Base-by-base conservation (phyloP, 2,797 vertebrate species). In the Bothrops alternatus region DNA sequence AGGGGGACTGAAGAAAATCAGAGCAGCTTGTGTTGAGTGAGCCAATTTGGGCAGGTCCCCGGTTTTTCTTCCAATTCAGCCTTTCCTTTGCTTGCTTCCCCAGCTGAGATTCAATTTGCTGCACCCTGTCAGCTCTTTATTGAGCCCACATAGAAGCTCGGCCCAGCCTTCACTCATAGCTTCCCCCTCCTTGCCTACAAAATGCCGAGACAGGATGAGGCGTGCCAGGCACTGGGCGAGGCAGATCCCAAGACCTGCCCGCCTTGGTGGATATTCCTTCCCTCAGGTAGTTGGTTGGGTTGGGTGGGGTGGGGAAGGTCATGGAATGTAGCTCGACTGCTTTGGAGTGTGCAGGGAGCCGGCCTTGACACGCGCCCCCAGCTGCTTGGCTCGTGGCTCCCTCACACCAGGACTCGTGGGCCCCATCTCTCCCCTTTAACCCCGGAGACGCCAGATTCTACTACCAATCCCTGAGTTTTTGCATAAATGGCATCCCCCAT, bases 341-440 rank as follows among this genome's bases (percentile, higher is more conserved):
- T 89, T 91, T 23, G 16, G 92, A 90, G 92, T 37, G 92, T 65
- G 92, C 57, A 50, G 86, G 25, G 28, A 91, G 65, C 92, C 58
- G 57, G 92, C 92, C 86, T 87, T 91, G 92, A 93, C 92, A 93
- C 92, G 92, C 90, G 92, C 86, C 87, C 69, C 42, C 90, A 88
- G 90, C 42, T 53, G 56, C 57, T 93, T 91, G 92, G 90, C 92
- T 91, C 92, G 92, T 93, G 92, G 92, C 90, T 91, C 16, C 90
- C 92, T 93, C 92, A 91, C 58, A 87, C 92, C 92, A 89, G 87
- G 57, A 56, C 86, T 89, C 63, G 18, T 58, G 86, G 86, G 28
- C 26, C 50, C 89, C 11, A 3, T 7, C 87, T 89, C 57, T 1
- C 47, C 61, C 11, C 26, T 56, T 91, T 93, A 91, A 91, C 69